Evolutionary conservation across 2,888 invertebrate species (phyloP), one percentile per base, ranked within the genome.

Genomic region (Eutolmus rufibarbis): DNA sequence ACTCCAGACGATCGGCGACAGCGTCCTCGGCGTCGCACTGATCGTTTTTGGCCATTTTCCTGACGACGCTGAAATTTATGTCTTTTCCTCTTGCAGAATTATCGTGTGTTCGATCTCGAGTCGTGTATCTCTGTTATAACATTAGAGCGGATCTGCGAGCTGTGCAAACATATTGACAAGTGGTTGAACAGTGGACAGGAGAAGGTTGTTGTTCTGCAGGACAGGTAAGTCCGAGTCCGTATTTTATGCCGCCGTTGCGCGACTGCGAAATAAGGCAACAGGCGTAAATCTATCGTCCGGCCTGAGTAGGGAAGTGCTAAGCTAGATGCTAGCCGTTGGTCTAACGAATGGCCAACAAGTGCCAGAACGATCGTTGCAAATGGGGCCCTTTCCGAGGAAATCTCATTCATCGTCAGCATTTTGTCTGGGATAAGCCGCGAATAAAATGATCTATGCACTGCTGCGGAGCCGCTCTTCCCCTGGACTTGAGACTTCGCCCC

Each of bases 121-220:
- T 90, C 90, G 85, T 90, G 90, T 86, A 89, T 90, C 57, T 89
- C 90, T 79, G 89, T 90, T 78, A 90, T 90, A 56, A 97, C 98
- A 74, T 94, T 98, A 88, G 98, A 98, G 92, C 94, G 96, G 89
- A 95, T 98, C 37, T 98, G 98, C 92, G 96, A 97, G 89, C 95
- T 98, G 87, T 98, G 98, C 94, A 98, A 98, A 92, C 96, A 97
- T 91, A 96, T 98, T 90, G 98, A 98, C 93, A 96, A 97, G 91
- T 98, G 98, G 97, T 94, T 98, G 85, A 96, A 96, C 81, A 96
- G 95, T 82, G 96, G 97, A 91, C 95, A 96, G 28, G 96, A 96
- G 92, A 95, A 97, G 91, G 97, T 98, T 89, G 97, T 97, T 57
- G 97, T 98, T 88, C 93, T 98, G 86, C 96, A 98, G 91, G 97